Evolutionary conservation across 2,113 vertebrate genomes (phyloP).

Genomic region (Archilochus colubris): DNA sequence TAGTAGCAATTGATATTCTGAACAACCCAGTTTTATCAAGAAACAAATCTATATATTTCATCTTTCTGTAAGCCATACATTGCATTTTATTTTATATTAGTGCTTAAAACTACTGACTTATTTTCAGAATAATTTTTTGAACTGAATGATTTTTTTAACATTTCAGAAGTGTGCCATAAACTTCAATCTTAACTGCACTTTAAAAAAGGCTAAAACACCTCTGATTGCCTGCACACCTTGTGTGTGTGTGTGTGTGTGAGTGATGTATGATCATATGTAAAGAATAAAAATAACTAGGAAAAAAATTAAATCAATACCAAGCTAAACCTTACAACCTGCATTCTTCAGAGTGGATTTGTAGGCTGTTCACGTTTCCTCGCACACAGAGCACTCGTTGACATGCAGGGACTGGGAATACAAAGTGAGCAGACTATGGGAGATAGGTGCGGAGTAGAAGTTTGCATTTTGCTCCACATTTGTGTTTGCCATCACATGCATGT

Average conservation of each 20-base stretch:
- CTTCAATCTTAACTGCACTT: not conserved
- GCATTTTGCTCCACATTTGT: not conserved
- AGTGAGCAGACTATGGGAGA: not conserved
- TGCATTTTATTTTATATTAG: not conserved
- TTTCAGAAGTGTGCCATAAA: not conserved
- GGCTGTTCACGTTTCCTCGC: not conserved
- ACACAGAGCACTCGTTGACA: not conserved
- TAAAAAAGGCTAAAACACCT: not conserved
- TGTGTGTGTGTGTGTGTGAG: not conserved
- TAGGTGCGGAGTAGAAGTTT: not conserved
- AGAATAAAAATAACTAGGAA: not conserved
- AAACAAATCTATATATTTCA: not conserved
- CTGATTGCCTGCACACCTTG: not conserved
- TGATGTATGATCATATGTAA: not conserved
- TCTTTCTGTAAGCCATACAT: not conserved
- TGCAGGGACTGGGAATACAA: not conserved
- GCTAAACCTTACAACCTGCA: not conserved
- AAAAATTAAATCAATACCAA: accelerated
- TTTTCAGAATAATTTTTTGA: not conserved
- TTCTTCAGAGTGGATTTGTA: not conserved
- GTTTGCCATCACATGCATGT: not conserved
- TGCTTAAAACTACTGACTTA: not conserved
- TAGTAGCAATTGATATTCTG: not conserved
- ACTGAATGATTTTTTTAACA: not conserved
- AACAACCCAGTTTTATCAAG: not conserved